These are phyloP conservation scores for Lepidonotus clava DNA, from an alignment of 2,888 invertebrate genomes.

Conservation along the genomic window DNA sequence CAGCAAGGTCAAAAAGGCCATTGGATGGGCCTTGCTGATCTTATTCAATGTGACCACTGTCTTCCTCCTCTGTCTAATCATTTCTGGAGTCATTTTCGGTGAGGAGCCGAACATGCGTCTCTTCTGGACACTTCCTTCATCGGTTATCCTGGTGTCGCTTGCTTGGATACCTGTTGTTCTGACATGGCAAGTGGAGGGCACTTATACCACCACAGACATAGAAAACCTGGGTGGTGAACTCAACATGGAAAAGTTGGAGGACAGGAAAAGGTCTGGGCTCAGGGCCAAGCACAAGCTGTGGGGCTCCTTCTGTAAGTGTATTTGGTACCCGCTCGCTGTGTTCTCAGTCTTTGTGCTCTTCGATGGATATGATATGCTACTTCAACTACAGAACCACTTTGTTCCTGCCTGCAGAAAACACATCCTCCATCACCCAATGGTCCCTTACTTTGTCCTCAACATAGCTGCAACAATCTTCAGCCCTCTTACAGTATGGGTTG, in stretches of 20 bases:
- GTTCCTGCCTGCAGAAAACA: neutral
- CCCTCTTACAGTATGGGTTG: neutral
- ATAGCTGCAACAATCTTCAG: neutral
- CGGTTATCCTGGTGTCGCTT: neutral
- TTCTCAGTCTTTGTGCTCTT: neutral
- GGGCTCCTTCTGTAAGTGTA: neutral
- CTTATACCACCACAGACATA: neutral
- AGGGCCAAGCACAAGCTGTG: neutral
- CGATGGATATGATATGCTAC: neutral
- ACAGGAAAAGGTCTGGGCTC: neutral
- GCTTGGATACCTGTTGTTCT: constrained; percentile 5
- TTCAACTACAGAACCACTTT: neutral
- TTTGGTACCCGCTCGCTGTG: neutral
- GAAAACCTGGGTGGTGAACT: neutral
- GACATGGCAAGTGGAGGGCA: neutral
- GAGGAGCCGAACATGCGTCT: neutral
- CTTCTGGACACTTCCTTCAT: neutral
- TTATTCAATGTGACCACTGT: neutral
- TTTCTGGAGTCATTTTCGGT: neutral
- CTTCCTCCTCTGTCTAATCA: neutral
- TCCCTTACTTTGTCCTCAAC: constrained; percentile 6
- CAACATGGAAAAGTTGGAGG: neutral
- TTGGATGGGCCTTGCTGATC: neutral
- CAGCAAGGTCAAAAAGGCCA: neutral
- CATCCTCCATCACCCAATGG: neutral